These are phyloP conservation scores for Leptoteleia sp. DNA, from an alignment of 1,140 invertebrate species.

Conservation along the genomic window DNA sequence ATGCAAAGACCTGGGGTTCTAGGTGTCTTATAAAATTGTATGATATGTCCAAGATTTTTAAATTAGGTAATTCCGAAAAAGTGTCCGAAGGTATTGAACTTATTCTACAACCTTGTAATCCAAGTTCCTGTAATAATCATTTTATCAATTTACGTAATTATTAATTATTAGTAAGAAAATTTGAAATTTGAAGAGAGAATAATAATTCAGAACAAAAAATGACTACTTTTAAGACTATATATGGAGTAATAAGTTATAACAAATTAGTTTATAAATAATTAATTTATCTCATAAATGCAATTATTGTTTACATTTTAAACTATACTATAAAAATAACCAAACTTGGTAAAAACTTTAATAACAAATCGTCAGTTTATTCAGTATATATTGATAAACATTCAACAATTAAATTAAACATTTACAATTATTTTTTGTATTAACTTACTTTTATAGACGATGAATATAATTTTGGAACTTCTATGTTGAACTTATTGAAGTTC, in stretches of 20 bases:
- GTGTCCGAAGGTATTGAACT: slow-evolving; percentile 67
- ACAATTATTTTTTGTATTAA: slow-evolving; percentile 1
- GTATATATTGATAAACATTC: too few relatives aligned
- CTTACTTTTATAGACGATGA: slow-evolving; percentile 70
- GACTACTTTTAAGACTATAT: too few relatives aligned
- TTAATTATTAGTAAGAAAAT: neutral
- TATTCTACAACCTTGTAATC: slow-evolving; percentile 73
- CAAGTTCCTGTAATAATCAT: slow-evolving; percentile 68
- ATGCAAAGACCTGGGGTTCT: slow-evolving; percentile 49
- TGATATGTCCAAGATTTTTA: slow-evolving; percentile 74
- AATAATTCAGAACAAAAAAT: too few relatives aligned
- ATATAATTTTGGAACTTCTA: slow-evolving; percentile 69
- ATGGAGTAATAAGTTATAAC: too few relatives aligned
- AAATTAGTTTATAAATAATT: too few relatives aligned
- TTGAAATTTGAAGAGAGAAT: neutral
- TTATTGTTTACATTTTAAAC: too few relatives aligned
- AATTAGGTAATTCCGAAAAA: slow-evolving; percentile 69
- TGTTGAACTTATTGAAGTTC: slow-evolving; percentile 74
- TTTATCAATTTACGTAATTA: slow-evolving; percentile 4
- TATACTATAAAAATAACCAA: too few relatives aligned
- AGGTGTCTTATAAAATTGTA: slow-evolving; percentile 74
- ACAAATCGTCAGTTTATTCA: too few relatives aligned
- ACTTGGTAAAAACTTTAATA: too few relatives aligned
- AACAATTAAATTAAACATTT: too few relatives aligned
- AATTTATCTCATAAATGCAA: too few relatives aligned